Evolutionary conservation across 2,113 vertebrate genomes (phyloP), one percentile per base, ranked within the genome.

Genomic region (Phaethornis superciliosus): DNA sequence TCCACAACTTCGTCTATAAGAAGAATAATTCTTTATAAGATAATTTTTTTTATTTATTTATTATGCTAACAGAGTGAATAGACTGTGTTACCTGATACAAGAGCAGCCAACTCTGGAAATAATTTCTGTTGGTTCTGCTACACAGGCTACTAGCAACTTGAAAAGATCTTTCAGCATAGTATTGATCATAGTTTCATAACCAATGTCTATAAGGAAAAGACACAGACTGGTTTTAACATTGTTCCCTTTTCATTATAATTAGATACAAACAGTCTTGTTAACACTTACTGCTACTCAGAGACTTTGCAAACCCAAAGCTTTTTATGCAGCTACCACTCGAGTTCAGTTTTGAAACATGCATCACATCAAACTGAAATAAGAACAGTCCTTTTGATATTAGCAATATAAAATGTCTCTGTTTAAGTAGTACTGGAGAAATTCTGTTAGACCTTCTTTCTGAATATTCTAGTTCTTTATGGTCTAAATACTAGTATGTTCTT

Each of bases 101-200:
- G 99, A 99, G 81, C 99, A 99, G 95, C 99, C 99, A 68, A 99
- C 99, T 96, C 99, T 98, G 96, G 99, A 99, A 98, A 99, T 99
- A 95, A 98, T 98, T 97, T 99, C 99, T 4, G 99, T 99, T 54
- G 99, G 99, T 81, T 99, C 99, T 56, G 99, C 99, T 89, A 99
- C 99, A 84, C 99, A 99, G 8, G 98, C 97, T 49, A 99, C 99
- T 88, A 99, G 97, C 52, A 99, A 96, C 95, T 99, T 99, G 65
- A 99, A 99, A 89, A 99, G 98, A 82, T 99, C 99, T 97, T 99
- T 99, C 93, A 99, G 89, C 99, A 99, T 99, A 89, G 98, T 95
- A 97, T 99, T 99, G 95, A 99, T 99, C 98, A 99, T 98, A 80
- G 97, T 98, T 97, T 99, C 99, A 69, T 99, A 99, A 21, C 99